Conservation (phyloP, 2,888 invertebrate genomes). For the Cyrtodaria siliqua region DNA sequence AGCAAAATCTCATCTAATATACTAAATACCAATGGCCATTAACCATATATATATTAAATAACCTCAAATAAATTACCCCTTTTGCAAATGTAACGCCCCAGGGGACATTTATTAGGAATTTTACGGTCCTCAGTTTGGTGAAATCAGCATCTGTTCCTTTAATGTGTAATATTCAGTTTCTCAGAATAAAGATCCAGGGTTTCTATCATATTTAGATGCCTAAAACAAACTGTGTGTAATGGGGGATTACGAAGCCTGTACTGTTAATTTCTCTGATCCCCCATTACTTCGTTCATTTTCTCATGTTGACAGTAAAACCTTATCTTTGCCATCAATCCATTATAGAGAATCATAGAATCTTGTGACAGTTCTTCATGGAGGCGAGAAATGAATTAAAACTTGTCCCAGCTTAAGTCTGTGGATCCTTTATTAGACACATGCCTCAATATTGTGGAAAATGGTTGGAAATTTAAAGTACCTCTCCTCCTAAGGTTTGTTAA, state of each 20-base stretch:
- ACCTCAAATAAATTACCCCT: too few species aligned
- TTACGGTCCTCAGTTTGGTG: too few species aligned
- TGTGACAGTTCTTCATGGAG: conserved; percentile 37
- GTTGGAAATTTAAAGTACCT: conserved; percentile 56
- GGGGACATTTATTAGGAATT: too few species aligned
- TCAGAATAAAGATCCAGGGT: too few species aligned
- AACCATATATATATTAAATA: too few species aligned
- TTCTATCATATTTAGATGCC: too few species aligned
- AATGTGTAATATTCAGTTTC: too few species aligned
- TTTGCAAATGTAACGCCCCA: too few species aligned
- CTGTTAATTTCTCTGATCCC: conserved; percentile 20
- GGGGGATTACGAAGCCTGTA: neutral
- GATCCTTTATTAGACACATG: conserved; percentile 50
- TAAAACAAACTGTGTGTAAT: too few species aligned
- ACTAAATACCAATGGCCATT: too few species aligned
- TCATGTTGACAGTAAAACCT: conserved; percentile 52
- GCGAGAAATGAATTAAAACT: conserved; percentile 54
- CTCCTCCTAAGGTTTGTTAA: conserved; percentile 49
- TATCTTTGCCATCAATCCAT: conserved; percentile 51
- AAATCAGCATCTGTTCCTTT: too few species aligned
- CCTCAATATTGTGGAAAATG: conserved; percentile 55
- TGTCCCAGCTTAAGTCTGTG: conserved; percentile 40
- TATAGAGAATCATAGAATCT: conserved; percentile 40
- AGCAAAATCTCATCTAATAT: too few species aligned
- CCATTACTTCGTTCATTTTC: conserved; percentile 33